Conservation (phyloP, 2,888 invertebrate species). For the Poecilobothrus nobilitatus region DNA sequence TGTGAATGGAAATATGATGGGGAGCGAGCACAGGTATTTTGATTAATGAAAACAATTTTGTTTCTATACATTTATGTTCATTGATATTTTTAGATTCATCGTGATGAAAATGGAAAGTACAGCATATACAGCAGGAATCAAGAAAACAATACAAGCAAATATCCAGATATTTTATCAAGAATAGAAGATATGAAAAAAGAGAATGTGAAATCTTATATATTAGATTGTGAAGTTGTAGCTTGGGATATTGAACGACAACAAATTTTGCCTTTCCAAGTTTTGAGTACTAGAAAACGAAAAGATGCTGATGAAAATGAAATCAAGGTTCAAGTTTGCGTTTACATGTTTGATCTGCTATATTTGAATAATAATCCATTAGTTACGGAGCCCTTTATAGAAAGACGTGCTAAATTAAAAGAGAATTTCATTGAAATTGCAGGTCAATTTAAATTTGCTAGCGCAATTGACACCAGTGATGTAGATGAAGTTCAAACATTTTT, state of each 20-base stretch:
- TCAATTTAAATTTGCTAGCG: slow-evolving; percentile 80
- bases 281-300: slow-evolving; percentile 92
- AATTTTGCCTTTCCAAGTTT: slow-evolving; percentile 92
- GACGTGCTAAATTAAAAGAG: slow-evolving; percentile 63
- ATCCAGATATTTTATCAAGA: slow-evolving; percentile 83
- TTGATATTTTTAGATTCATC: slow-evolving; percentile 57
- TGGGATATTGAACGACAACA: slow-evolving; percentile 81
- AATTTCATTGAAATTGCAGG: slow-evolving; percentile 66
- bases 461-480: slow-evolving; percentile 69
- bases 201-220: slow-evolving; percentile 68
- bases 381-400: slow-evolving; percentile 60
- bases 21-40: slow-evolving; percentile 83
- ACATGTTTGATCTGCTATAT: slow-evolving; percentile 91
- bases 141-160: slow-evolving; percentile 87
- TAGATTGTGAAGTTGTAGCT: slow-evolving; percentile 96
- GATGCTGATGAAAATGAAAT: slow-evolving; percentile 50
- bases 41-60: not conserved
- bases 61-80: not conserved
- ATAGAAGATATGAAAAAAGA: slow-evolving; percentile 52
- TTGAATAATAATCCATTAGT: slow-evolving; percentile 83
- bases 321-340: slow-evolving; percentile 80
- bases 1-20: slow-evolving; percentile 99
- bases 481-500: slow-evolving; percentile 92
- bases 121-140: slow-evolving; percentile 92
- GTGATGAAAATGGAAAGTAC: slow-evolving; percentile 56